Base-by-base conservation (phyloP, 2,888 invertebrate species). In the Synergus laeviventris region DNA sequence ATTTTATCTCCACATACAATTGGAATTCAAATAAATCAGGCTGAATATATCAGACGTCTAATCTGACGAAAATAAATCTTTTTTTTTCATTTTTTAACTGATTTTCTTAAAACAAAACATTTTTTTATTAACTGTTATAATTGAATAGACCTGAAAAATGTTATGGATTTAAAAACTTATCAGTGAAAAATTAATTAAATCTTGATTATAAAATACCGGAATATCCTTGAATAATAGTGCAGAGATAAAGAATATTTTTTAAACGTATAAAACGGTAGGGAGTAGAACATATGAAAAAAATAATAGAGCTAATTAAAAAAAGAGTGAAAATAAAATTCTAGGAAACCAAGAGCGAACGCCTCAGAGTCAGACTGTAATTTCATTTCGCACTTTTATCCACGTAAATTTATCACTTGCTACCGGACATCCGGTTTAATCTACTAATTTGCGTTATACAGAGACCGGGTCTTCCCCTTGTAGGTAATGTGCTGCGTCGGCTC, bases 391-490 rank as follows among this genome's bases (percentile, higher is more conserved):
- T 70, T 70, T 70, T 70, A 70, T 70, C 70, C 70, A 45, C 18
- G 45, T 70, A 70, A 70, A 70, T 70, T 70, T 70, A 70, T 70
- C 70, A 70, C 70, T 70, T 70, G 49, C 70, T 70, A 54, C 70
- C 70, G 70, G 70, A 70, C 70, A 49, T 70, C 70, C 70, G 70
- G 70, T 70, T 70, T 70, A 70, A 70, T 70, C 70, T 70, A 70
- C 70, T 70, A 70, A 70, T 70, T 70, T 70, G 70, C 49, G 70
- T 70, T 70, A 70, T 70, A 70, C 70, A 70, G 49, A 36, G 70
- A 70, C 49, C 36, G 31, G 45, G 18, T 54, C 49, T 70, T 49
- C 49, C 31, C 45, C 70, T 36, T 31, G 70, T 70, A 36, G 70
- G 70, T 70, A 70, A 70, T 70, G 70, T 70, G 70, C 70, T 70